phyloP scores from a whole-genome alignment of 2,113 vertebrate genomes.

The Mus pahari region DNA sequence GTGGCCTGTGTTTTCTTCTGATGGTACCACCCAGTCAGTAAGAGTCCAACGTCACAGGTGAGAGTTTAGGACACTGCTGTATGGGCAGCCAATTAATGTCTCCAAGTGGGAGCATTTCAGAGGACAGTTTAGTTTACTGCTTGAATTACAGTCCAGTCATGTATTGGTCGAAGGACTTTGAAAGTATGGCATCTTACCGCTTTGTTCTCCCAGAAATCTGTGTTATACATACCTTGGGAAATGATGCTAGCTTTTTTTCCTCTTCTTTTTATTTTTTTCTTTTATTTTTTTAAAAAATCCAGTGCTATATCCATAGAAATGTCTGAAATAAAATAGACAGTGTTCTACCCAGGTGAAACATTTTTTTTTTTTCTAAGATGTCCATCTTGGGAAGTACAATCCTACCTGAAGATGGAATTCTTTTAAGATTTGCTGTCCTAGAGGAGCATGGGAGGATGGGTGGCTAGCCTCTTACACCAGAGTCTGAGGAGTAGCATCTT shows the following conservation, averaged over 20 bases:
- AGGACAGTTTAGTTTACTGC: slow-evolving; percentile 15
- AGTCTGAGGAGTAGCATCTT: background rate
- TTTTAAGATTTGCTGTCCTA: background rate
- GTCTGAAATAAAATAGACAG: slow-evolving; percentile 48
- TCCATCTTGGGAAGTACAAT: slow-evolving; percentile 32
- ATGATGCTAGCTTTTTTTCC: slow-evolving; percentile 7
- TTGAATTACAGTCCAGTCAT: background rate
- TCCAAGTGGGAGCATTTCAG: background rate
- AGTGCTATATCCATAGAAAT: slow-evolving; percentile 7
- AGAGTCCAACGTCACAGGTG: background rate
- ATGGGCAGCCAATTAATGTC: background rate
- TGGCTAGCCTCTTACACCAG: background rate
- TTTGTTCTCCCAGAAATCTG: slow-evolving; percentile 10
- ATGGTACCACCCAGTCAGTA: background rate
- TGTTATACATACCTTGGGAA: slow-evolving; percentile 11
- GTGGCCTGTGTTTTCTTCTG: slow-evolving; percentile 3
- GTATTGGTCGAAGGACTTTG: slow-evolving; percentile 17
- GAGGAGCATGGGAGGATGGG: background rate
- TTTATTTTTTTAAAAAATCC: background rate
- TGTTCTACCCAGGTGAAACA: background rate
- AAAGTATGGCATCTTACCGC: background rate
- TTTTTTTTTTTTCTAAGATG: background rate
- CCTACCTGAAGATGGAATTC: background rate
- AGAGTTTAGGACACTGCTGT: slow-evolving; percentile 16
- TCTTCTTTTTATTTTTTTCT: background rate